Evolutionary conservation across 2,888 invertebrate genomes (phyloP).

Genomic region (Esperia sulphurella): DNA sequence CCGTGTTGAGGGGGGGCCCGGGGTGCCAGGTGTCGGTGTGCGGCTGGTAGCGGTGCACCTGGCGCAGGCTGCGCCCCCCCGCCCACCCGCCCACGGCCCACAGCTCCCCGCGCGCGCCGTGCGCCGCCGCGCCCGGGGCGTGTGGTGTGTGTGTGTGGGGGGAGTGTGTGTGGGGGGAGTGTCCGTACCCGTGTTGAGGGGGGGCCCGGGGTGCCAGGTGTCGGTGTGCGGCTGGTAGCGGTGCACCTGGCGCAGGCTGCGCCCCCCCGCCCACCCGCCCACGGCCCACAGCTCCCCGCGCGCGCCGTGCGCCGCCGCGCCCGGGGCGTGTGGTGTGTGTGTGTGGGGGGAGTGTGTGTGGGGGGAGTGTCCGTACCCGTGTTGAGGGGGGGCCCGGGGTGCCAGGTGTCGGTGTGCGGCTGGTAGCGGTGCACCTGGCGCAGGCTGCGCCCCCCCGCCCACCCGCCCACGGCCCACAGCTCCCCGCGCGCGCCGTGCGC

Average conservation of each 20-base stretch:
- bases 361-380: conserved; percentile 33
- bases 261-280: conserved; percentile 86
- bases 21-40: conserved; percentile 81
- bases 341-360: neutral
- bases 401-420: conserved; percentile 82
- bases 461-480: conserved; percentile 89
- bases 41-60: conserved; percentile 86
- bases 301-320: conserved; percentile 72
- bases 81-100: conserved; percentile 92
- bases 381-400: conserved; percentile 82
- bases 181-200: conserved; percentile 73
- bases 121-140: neutral
- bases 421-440: conserved; percentile 86
- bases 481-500: conserved; percentile 76
- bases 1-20: conserved; percentile 81
- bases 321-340: no score
- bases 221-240: conserved; percentile 81
- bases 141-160: no score
- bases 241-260: conserved; percentile 84
- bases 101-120: neutral
- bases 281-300: conserved; percentile 83
- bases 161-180: neutral
- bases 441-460: conserved; percentile 81
- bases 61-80: conserved; percentile 74
- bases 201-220: conserved; percentile 83